These are phyloP conservation scores for Arizona elegans DNA, from an alignment of 2,113 vertebrate genomes.

Conservation along the genomic window DNA sequence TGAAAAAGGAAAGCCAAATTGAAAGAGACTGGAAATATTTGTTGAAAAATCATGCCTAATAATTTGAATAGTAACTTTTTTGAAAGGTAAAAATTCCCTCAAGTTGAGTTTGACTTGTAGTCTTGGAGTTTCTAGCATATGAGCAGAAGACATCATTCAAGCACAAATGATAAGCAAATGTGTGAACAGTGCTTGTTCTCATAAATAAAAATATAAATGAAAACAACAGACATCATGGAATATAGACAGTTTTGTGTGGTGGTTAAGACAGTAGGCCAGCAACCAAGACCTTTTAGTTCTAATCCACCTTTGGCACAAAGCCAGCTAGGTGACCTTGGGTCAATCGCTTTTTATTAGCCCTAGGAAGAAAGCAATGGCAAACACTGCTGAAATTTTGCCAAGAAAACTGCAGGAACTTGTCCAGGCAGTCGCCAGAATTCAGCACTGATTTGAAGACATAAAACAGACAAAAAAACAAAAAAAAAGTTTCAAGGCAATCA, in stretches of 20 bases:
- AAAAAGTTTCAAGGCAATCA: not conserved
- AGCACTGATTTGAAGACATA: not conserved
- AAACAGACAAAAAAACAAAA: not conserved
- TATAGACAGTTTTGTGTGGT: not conserved
- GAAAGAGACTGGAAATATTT: not conserved
- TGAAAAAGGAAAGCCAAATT: not conserved
- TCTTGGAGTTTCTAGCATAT: not conserved
- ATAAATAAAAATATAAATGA: not conserved
- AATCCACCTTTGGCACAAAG: not conserved
- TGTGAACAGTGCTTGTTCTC: not conserved
- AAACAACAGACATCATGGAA: not conserved
- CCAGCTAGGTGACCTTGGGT: too few species aligned
- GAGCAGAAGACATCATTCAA: not conserved
- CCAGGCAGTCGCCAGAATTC: not conserved
- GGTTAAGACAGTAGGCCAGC: not conserved
- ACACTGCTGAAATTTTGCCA: too few species aligned
- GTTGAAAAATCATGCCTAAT: not conserved
- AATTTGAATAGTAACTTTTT: not conserved
- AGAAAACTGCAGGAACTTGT: not conserved
- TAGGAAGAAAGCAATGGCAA: too few species aligned
- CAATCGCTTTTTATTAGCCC: too few species aligned
- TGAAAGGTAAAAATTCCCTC: not conserved
- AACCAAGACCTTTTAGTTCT: not conserved
- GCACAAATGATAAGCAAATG: not conserved
- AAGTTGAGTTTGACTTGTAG: not conserved